Conservation (phyloP, 2,113 vertebrate genomes). For the Oxyruncus cristatus region DNA sequence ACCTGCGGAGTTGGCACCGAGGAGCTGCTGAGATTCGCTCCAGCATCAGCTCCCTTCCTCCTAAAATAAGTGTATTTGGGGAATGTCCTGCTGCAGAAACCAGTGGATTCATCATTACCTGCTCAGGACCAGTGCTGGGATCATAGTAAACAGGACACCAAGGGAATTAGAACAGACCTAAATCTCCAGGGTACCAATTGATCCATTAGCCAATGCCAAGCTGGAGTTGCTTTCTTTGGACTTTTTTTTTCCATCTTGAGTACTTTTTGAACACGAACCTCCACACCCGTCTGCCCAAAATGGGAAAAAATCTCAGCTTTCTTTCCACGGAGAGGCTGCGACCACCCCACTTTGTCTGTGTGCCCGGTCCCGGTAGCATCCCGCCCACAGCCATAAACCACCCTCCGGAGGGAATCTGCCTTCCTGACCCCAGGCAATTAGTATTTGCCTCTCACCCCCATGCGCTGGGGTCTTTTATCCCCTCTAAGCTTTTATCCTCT, state of each 20-base stretch:
- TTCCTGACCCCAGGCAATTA: not conserved
- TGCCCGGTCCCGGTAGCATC: not conserved
- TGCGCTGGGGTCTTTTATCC: not conserved
- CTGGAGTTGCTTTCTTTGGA: not conserved
- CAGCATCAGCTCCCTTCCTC: not conserved
- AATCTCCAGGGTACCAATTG: not conserved
- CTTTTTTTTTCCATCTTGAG: not conserved
- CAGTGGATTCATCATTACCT: not conserved
- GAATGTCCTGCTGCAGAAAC: accelerated
- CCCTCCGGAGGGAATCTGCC: not conserved
- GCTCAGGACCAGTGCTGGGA: accelerated
- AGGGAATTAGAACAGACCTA: not conserved
- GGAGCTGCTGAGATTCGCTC: not conserved
- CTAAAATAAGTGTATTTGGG: not conserved
- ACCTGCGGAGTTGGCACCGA: not conserved
- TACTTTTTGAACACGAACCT: not conserved
- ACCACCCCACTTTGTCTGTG: not conserved
- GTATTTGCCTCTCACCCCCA: not conserved
- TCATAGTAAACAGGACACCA: not conserved
- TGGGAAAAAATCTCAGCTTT: not conserved
- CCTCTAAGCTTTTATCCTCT: not conserved
- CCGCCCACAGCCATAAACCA: not conserved
- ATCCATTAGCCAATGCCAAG: not conserved
- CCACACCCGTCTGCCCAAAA: not conserved
- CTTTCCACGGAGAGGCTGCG: not conserved